These are phyloP conservation scores for Xylota sylvarum DNA, from an alignment of 2,888 invertebrate species.

Conservation along the genomic window DNA sequence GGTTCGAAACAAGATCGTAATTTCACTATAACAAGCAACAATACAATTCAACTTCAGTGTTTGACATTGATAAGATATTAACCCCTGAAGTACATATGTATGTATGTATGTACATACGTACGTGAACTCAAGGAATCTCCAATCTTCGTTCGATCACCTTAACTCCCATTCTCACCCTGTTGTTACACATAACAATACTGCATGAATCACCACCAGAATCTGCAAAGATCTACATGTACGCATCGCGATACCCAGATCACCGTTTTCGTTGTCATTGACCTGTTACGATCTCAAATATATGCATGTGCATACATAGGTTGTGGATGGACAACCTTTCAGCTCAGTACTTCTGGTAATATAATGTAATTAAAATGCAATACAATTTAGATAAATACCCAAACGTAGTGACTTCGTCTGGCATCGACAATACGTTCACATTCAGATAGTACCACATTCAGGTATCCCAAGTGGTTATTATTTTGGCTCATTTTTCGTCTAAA, in stretches of 20 bases:
- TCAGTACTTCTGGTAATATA: slow-evolving; percentile 1
- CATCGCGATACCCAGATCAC: neutral
- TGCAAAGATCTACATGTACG: neutral
- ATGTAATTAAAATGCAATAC: slow-evolving; percentile 52
- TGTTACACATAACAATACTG: neutral
- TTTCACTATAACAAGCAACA: neutral
- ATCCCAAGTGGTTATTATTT: neutral
- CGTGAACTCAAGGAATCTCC: slow-evolving; percentile 14
- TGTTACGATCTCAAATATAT: slow-evolving; percentile 5
- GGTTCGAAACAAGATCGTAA: neutral
- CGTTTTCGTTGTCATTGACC: slow-evolving; percentile 30
- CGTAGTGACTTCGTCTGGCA: slow-evolving; percentile 19
- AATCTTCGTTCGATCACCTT: slow-evolving; percentile 53
- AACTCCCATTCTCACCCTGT: neutral
- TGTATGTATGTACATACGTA: neutral
- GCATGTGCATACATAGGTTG: neutral
- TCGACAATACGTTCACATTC: neutral
- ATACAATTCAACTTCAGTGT: neutral
- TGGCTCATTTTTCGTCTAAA: neutral
- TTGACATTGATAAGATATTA: slow-evolving; percentile 29
- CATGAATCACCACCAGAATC: slow-evolving; percentile 6
- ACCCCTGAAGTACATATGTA: slow-evolving; percentile 4
- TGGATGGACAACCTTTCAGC: neutral
- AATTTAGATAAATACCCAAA: slow-evolving; percentile 16
- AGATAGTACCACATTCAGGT: neutral